Evolutionary conservation across 2,113 vertebrate species (phyloP), one percentile per base, ranked within the genome.

Genomic region (Gopherus flavomarginatus): DNA sequence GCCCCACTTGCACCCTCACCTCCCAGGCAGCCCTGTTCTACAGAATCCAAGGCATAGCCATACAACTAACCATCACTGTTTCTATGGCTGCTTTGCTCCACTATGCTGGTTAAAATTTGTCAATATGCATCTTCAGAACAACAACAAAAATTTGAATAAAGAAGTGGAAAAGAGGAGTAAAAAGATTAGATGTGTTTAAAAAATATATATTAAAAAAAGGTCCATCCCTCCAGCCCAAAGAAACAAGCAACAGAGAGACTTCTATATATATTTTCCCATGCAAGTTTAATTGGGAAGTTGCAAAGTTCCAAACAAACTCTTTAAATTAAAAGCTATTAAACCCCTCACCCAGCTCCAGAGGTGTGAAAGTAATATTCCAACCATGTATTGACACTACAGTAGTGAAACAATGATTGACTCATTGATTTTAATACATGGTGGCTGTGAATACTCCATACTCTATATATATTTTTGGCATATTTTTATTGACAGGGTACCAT

Each of bases 51-150:
- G 8, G 3, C 53, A 83, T 83, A 3, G 54, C 92, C 27, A 90
- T 16, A 78, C 81, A 96, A 96, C 92, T 87, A 88, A 75, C n/a
- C 52, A 13, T 81, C 88, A 90, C 75, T 88, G 90, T 27, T 86
- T 31, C 82, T 92, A 13, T 54, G 8, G 3, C 19, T 59, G 26
- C 77, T 93, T 49, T 93, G 27, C 49, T 95, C 85, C 82, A 50
- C 42, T 93, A 29, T 87, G n/a, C 49, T 94, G 79, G 79, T 82
- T 96, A 95, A 88, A 93, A 90, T 65, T 87, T 22, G 83, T 91
- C 92, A 93, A 86, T 57, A 22, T 3, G 2, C 6, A 57, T 94
- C 87, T 95, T 89, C 52, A 89, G 95, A 92, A 83, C 59, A 83
- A 77, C 38, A 77, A 77, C 44, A 77, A 47, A 92, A 88, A 85